phyloP scores from a whole-genome alignment of 2,797 vertebrate genomes.

The Poeciliopsis presidionis region DNA sequence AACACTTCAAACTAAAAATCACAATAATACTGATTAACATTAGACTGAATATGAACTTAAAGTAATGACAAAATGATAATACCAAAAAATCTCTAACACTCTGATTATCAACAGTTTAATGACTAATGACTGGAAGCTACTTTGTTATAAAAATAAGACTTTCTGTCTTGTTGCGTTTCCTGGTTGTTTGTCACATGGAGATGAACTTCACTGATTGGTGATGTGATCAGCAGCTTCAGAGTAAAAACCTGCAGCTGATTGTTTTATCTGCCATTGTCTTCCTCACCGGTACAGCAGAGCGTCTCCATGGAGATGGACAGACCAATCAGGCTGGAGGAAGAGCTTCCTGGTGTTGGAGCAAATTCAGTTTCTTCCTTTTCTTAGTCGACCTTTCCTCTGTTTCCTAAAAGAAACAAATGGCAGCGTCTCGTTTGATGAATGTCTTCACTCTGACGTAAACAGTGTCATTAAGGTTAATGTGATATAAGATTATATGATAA shows the following conservation, averaged over 20 bases:
- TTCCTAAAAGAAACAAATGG: background rate
- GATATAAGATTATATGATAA: background rate
- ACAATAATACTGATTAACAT: too few relatives aligned
- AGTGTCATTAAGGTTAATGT: background rate
- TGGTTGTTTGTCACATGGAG: background rate
- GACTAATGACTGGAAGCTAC: conserved; percentile 1
- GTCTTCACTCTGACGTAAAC: background rate
- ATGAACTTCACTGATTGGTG: background rate
- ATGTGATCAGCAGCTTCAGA: conserved; percentile 11
- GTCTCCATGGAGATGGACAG: conserved; percentile 1
- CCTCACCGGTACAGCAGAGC: too few relatives aligned
- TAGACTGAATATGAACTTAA: too few relatives aligned
- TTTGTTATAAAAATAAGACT: background rate
- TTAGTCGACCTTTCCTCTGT: background rate
- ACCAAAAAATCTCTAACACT: too few relatives aligned
- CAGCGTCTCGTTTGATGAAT: background rate
- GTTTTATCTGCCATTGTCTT: conserved; percentile 6
- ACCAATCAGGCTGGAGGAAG: conserved; percentile 25
- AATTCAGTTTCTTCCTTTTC: conserved; percentile 18
- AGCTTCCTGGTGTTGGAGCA: conserved; percentile 20
- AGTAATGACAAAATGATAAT: too few relatives aligned
- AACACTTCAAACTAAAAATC: too few relatives aligned
- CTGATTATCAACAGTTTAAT: conserved; percentile 14
- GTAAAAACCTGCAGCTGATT: conserved; percentile 1
- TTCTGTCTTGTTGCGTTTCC: background rate